Evolutionary conservation across 2,888 invertebrate genomes (phyloP), one percentile per base, ranked within the genome.

Genomic region (Metacarcinus magister): DNA sequence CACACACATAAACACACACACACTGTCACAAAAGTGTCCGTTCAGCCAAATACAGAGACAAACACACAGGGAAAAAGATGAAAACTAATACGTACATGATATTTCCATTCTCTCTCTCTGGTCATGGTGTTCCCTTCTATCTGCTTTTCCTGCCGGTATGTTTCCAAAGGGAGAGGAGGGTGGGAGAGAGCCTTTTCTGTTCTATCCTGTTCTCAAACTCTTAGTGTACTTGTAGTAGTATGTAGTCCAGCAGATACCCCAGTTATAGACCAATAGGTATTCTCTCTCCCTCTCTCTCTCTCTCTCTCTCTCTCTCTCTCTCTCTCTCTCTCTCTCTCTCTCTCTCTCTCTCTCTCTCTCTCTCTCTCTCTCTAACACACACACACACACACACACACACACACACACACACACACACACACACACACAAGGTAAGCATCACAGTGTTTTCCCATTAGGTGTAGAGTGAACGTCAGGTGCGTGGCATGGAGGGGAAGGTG

Each of bases 321-420:
- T 44, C 90, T 90, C 90, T 44, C 90, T 44, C 90, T 44, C 44
- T 44, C 90, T 44, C 44, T 44, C 90, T 90, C 90, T 44, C 90
- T 44, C 90, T 90, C 90, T 90, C 90, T 90, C 90, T 90, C 90
- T 90, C 90, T 90, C 90, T 90, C 90, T 90, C 90, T 90, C 90
- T 90, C 43, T 43, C 90, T 91, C 90, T 91, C 90, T 91, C 90
- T 91, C 90, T 91, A 43, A 44, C 90, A 44, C 90, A 44, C 90
- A 44, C 43, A 44, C 90, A 44, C 43, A 44, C 90, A 44, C 90
- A 44, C 90, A 44, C 90, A 44, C 90, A 44, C 90, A 44, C 90
- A 44, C 90, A 44, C 90, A 44, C 90, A 44, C 90, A 44, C 90
- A 44, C 90, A 44, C 90, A 44, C 90, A 44, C 90, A 44, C 90